These are phyloP conservation scores for Acromyrmex heyeri DNA, from an alignment of 1,140 invertebrate species.

Conservation along the genomic window DNA sequence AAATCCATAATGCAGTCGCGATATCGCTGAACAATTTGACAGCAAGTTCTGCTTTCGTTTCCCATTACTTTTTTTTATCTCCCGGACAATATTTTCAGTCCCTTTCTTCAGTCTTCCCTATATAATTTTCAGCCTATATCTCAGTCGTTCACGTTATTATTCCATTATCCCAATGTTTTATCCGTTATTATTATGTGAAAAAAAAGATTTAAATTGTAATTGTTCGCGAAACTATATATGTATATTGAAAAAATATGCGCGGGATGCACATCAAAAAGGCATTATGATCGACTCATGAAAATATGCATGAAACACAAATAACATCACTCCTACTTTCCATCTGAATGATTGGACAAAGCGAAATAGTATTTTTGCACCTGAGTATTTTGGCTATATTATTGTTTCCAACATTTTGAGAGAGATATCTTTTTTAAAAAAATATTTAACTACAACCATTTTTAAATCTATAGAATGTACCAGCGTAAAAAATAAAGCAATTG, in stretches of 20 bases:
- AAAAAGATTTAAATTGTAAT: neutral
- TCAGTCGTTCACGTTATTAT: neutral
- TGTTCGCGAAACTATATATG: neutral
- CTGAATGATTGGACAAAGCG: neutral
- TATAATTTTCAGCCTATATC: neutral
- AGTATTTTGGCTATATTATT: conserved; percentile 10
- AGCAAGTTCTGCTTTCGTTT: neutral
- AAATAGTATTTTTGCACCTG: neutral
- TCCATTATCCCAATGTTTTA: neutral
- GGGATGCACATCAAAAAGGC: neutral
- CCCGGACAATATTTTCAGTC: neutral
- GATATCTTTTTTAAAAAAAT: conserved; percentile 1
- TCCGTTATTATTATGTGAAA: neutral
- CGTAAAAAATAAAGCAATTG: conserved; percentile 25
- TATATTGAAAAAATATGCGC: neutral
- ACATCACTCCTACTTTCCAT: neutral
- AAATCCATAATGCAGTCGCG: conserved; percentile 19
- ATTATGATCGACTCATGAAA: neutral
- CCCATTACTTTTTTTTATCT: neutral
- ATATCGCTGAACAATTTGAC: conserved; percentile 29
- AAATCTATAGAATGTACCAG: neutral
- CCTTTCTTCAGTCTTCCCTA: neutral
- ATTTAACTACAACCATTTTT: neutral
- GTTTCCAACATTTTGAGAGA: neutral
- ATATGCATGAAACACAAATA: conserved; percentile 29